phyloP scores from a whole-genome alignment of 2,797 vertebrate species.

The Paedocypris micromegethes region DNA sequence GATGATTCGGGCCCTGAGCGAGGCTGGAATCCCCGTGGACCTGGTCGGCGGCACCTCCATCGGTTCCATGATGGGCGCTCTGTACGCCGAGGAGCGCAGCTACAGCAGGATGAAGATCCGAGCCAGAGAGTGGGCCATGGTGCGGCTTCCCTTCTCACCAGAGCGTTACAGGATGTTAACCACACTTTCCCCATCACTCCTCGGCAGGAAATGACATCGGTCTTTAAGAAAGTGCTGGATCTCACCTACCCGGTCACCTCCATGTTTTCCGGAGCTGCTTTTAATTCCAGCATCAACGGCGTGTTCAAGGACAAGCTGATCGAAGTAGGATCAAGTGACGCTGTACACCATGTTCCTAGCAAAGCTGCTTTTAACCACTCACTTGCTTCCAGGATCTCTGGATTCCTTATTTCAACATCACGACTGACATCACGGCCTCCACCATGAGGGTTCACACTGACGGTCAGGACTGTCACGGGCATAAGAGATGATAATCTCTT shows the following conservation, averaged over 20 bases:
- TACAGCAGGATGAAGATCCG: slow-evolving; percentile 83
- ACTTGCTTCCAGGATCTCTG: slow-evolving; percentile 80
- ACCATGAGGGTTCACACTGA: slow-evolving; percentile 92
- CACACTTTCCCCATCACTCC: neutral
- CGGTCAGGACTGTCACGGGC: slow-evolving; percentile 63
- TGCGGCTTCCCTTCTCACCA: slow-evolving; percentile 54
- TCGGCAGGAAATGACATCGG: slow-evolving; percentile 83
- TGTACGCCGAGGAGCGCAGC: slow-evolving; percentile 86
- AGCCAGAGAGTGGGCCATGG: slow-evolving; percentile 90
- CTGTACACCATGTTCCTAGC: no score
- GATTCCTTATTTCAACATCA: slow-evolving; percentile 93
- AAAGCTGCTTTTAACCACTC: no score
- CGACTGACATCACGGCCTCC: slow-evolving; percentile 89
- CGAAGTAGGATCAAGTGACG: slow-evolving; percentile 66
- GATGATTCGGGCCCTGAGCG: slow-evolving; percentile 76
- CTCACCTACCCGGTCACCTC: slow-evolving; percentile 92
- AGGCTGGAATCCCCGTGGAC: slow-evolving; percentile 85
- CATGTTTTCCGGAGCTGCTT: slow-evolving; percentile 90
- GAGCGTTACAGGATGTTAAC: neutral
- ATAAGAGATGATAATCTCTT: no score
- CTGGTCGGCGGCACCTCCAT: slow-evolving; percentile 89
- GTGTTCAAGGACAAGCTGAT: slow-evolving; percentile 92
- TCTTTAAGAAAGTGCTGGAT: slow-evolving; percentile 83
- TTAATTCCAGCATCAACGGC: slow-evolving; percentile 81
- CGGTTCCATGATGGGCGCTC: slow-evolving; percentile 85